Evolutionary conservation across 2,888 invertebrate genomes (phyloP).

Genomic region (Drosophila multiciliata): DNA sequence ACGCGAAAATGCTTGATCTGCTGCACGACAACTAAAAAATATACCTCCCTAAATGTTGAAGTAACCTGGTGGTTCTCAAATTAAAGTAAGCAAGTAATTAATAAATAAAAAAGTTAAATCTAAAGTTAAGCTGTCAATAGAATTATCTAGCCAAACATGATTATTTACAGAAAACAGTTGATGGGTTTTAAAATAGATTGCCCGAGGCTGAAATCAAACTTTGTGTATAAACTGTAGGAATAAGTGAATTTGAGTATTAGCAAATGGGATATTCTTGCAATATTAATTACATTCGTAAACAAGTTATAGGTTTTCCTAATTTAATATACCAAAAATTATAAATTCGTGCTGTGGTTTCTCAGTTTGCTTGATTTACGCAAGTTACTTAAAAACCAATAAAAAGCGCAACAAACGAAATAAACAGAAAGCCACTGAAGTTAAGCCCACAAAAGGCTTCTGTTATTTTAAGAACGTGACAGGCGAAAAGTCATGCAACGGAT

Average conservation of each 20-base stretch:
- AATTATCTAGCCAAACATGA: conserved; percentile 14
- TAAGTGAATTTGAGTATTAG: background rate
- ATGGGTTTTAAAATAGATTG: background rate
- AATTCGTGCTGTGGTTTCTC: conserved; percentile 24
- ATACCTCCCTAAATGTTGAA: background rate
- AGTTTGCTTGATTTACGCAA: conserved; percentile 30
- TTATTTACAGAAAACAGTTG: background rate
- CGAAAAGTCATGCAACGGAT: conserved; percentile 22
- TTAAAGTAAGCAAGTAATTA: conserved; percentile 2
- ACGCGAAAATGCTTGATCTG: conserved; percentile 9
- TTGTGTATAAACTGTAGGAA: background rate
- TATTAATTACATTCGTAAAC: background rate
- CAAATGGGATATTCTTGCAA: background rate
- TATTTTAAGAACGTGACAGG: conserved; percentile 61
- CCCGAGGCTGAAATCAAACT: background rate
- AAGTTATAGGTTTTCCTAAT: conserved; percentile 15
- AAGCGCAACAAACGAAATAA: conserved; percentile 48
- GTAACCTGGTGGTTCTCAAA: conserved; percentile 3
- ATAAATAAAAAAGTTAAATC: conserved; percentile 44
- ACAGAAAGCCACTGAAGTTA: conserved; percentile 44
- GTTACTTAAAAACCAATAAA: conserved; percentile 40
- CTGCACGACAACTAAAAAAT: conserved; percentile 5
- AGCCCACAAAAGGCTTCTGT: conserved; percentile 51
- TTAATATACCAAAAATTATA: conserved; percentile 24
- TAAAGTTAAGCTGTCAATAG: conserved; percentile 5